Evolutionary conservation across 2,888 invertebrate genomes (phyloP), one percentile per base, ranked within the genome.

Genomic region (Ceramica pisi): DNA sequence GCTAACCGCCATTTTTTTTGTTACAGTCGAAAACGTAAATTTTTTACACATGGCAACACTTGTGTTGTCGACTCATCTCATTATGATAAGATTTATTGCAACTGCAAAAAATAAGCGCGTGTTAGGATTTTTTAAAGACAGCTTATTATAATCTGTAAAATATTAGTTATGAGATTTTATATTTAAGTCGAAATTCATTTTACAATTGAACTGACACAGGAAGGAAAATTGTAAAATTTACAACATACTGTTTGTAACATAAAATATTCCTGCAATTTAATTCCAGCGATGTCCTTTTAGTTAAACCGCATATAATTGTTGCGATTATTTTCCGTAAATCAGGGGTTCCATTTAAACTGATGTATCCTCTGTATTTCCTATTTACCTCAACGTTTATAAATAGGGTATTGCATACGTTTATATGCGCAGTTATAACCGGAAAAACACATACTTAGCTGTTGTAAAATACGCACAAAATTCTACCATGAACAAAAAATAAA

Each of bases 41-140:
- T 56, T 69, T 71, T 70, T 67, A 67, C 80, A 83, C 81, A 62
- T 75, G 81, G 70, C 53, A 80, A 66, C 62, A 80, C 81, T 83
- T 80, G 59, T 74, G 62, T 62, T 74, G 67, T 80, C 61, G 50
- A 44, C 41, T 67, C 78, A 76, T 84, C 82, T 84, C 66, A 76
- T 81, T 81, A 81, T 48, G 56, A 38, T 48, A 60, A 44, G 62
- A 76, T 71, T 81, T 72, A 83, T 74, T 65, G 57, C 62, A 41
- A 65, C 14, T 62, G 67, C 74, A 79, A 64, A 66, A 67, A 80
- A 56, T 46, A 63, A 8, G 53, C 51, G 48, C 46, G 80, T 61
- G 71, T 66, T 61, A 21, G n/a, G 14, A 35, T 50, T 50, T 74
- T 46, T 50, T 26, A n/a, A 31, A 50, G 9, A 10, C 19, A 12